Evolutionary conservation across 2,797 vertebrate genomes (phyloP).

Genomic region (Halcyon chelicuti): DNA sequence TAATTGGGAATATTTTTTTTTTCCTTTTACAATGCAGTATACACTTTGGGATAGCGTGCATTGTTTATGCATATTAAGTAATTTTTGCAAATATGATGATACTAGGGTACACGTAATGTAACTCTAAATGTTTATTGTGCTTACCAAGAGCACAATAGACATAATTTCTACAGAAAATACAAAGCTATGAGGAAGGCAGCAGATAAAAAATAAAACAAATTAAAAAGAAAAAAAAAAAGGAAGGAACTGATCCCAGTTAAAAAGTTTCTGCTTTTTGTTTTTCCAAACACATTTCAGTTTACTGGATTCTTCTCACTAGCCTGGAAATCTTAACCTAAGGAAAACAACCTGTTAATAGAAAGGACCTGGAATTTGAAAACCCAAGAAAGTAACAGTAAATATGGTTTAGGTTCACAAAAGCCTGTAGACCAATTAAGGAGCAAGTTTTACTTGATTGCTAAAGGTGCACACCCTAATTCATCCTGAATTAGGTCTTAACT

Average conservation of each 20-base stretch:
- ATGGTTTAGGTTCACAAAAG: not conserved
- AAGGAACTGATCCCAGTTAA: not conserved
- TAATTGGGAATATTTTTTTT: not conserved
- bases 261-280: not conserved
- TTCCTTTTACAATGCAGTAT: not conserved
- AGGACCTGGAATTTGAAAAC: not conserved
- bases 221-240: not conserved
- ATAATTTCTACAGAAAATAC: not conserved
- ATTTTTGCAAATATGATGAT: not conserved
- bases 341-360: not conserved
- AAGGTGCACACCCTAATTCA: not conserved
- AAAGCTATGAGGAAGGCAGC: not conserved
- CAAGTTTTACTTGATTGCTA: not conserved
- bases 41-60: not conserved
- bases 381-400: not conserved
- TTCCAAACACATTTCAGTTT: not conserved
- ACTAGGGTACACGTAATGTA: not conserved
- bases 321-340: not conserved
- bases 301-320: not conserved
- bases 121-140: not conserved
- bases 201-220: not conserved
- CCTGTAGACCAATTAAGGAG: not conserved
- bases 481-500: not conserved
- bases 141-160: constrained; percentile 9
- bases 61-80: not conserved